Percentiles rank a stretch among this genome's conserved stretches.
Evolutionary conservation across 2,797 vertebrate genomes (phyloP).

Genomic region (Semaprochilodus insignis): DNA sequence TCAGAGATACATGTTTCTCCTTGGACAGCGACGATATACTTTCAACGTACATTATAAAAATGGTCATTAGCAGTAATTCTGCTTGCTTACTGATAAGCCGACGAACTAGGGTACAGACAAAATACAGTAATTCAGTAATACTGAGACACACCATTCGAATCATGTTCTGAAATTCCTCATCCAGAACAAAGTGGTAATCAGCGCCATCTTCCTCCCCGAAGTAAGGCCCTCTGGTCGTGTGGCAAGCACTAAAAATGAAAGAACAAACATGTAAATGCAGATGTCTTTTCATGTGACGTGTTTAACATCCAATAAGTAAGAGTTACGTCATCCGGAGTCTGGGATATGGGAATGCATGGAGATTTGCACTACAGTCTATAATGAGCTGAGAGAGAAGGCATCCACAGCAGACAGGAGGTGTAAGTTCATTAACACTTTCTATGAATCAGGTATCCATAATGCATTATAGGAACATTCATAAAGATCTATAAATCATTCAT

Average conservation of each 20-base stretch:
- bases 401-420: neutral
- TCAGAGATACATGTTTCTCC: too few species aligned
- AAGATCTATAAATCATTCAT: too few species aligned
- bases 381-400: neutral
- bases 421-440: neutral
- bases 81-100: too few species aligned
- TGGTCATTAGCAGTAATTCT: too few species aligned
- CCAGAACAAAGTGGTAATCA: conserved; percentile 90
- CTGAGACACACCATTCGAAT: conserved; percentile 77
- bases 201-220: conserved; percentile 87
- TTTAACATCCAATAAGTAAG: neutral
- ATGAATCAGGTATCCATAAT: too few species aligned
- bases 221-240: conserved; percentile 89
- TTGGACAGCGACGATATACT: too few species aligned
- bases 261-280: neutral
- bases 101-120: neutral
- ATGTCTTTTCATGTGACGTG: neutral
- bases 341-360: neutral
- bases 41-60: too few species aligned
- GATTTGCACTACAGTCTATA: neutral
- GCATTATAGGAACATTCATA: too few species aligned
- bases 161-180: conserved; percentile 86
- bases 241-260: conserved; percentile 80
- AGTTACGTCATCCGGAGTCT: neutral
- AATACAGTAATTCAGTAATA: neutral